Evolutionary conservation across 2,888 invertebrate species (phyloP).

Genomic region (Epinotia bilunana): DNA sequence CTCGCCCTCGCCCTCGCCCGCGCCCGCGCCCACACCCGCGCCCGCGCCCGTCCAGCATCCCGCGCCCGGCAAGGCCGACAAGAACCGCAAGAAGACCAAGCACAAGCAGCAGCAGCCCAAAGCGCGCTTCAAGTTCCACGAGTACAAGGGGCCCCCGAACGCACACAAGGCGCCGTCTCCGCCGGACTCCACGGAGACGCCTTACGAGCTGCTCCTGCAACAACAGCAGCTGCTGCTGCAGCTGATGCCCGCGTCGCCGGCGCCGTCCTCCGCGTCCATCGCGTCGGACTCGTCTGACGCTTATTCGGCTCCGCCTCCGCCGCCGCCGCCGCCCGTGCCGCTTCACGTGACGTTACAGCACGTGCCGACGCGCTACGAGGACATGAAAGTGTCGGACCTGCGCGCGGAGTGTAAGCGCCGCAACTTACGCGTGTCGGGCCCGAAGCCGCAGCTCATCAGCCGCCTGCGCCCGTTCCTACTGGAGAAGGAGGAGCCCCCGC

Average conservation of each 20-base stretch:
- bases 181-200: constrained; percentile 87
- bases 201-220: constrained; percentile 95
- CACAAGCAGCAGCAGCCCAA: constrained; percentile 88
- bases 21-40: constrained; percentile 76
- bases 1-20: constrained; percentile 76
- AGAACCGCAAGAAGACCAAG: constrained; percentile 90
- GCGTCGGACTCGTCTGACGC: constrained; percentile 72
- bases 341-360: constrained; percentile 59
- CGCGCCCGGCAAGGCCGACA: constrained; percentile 88
- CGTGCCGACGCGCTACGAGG: constrained; percentile 90
- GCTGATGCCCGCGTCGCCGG: constrained; percentile 89
- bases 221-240: constrained; percentile 97
- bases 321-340: constrained; percentile 76
- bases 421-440: constrained; percentile 97
- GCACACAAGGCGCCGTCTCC: constrained; percentile 90
- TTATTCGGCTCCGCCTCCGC: constrained; percentile 79
- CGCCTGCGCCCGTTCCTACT: constrained; percentile 90
- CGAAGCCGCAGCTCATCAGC: constrained; percentile 97
- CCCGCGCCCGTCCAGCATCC: constrained; percentile 75
- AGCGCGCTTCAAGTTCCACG: constrained; percentile 95
- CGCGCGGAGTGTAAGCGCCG: constrained; percentile 97
- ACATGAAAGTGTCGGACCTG: constrained; percentile 97
- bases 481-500: constrained; percentile 78
- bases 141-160: constrained; percentile 93
- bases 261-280: constrained; percentile 71